Evolutionary conservation across 2,888 invertebrate species (phyloP).

Genomic region (Eupelmus urozonus): DNA sequence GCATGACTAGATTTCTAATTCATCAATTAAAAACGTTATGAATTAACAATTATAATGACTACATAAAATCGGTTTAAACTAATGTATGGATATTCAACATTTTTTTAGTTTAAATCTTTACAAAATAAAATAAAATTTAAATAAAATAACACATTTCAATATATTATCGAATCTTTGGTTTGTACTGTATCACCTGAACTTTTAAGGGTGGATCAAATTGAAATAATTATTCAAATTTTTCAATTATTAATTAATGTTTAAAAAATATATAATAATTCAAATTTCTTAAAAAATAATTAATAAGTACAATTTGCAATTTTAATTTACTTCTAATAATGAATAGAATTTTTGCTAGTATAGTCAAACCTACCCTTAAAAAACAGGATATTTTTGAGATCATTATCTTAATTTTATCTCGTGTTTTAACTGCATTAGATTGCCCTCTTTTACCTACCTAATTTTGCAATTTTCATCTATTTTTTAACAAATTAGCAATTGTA

Average conservation of each 20-base stretch:
- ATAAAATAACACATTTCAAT: constrained; percentile 20
- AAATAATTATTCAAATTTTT: not conserved
- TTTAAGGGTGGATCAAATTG: constrained; percentile 35
- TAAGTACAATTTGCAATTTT: not conserved
- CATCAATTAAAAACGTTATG: constrained; percentile 12
- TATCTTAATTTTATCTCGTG: constrained; percentile 2
- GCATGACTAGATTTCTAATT: constrained; percentile 33
- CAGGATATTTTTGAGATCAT: constrained; percentile 33
- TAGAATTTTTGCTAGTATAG: constrained; percentile 14
- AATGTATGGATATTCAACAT: not conserved
- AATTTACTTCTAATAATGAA: constrained; percentile 11
- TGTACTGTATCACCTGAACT: constrained; percentile 48
- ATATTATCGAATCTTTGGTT: constrained; percentile 48
- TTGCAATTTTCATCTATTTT: constrained; percentile 13
- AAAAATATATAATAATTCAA: not conserved
- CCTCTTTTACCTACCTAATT: constrained; percentile 20
- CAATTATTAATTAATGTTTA: not conserved
- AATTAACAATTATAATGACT: constrained; percentile 9
- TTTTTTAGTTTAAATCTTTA: constrained; percentile 16
- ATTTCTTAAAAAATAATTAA: constrained; percentile 8
- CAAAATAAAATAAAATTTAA: not conserved
- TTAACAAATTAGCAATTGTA: constrained; percentile 15
- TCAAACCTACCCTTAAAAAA: constrained; percentile 21
- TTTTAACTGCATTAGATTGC: not conserved
- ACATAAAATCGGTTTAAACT: not conserved